Conservation (phyloP, 2,113 vertebrate species). For the Hippocampus guttulatus region DNA sequence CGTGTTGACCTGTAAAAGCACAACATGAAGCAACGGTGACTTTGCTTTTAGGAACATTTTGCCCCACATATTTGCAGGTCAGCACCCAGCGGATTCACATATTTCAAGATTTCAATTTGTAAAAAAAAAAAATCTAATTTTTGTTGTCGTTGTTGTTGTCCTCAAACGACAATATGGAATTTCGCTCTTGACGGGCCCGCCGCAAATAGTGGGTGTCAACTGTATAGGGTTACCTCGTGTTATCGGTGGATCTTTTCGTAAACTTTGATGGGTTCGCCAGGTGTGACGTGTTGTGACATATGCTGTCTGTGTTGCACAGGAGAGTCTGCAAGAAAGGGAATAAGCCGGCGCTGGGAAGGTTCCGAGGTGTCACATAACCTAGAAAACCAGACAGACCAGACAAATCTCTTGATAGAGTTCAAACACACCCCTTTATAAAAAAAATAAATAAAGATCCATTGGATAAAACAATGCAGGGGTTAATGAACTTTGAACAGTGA, state of each 20-base stretch:
- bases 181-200: no score
- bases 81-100: no score
- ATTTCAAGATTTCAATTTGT: no score
- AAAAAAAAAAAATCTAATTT: no score
- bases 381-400: constrained; percentile 28
- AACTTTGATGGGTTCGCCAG: constrained; percentile 34
- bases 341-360: constrained; percentile 90
- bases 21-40: neutral
- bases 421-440: neutral
- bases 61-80: neutral
- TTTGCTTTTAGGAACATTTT: neutral
- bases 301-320: constrained; percentile 85
- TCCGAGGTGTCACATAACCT: constrained; percentile 89
- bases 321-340: constrained; percentile 91
- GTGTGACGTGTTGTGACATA: constrained; percentile 76
- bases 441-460: neutral
- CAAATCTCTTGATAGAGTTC: neutral
- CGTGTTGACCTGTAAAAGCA: constrained; percentile 37
- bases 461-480: neutral
- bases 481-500: neutral
- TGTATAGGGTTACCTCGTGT: constrained; percentile 21
- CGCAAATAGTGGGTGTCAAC: no score
- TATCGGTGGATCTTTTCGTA: neutral
- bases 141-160: no score
- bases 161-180: no score